These are phyloP conservation scores for Magallana ariakensis DNA, from an alignment of 1,140 invertebrate genomes.

Conservation along the genomic window DNA sequence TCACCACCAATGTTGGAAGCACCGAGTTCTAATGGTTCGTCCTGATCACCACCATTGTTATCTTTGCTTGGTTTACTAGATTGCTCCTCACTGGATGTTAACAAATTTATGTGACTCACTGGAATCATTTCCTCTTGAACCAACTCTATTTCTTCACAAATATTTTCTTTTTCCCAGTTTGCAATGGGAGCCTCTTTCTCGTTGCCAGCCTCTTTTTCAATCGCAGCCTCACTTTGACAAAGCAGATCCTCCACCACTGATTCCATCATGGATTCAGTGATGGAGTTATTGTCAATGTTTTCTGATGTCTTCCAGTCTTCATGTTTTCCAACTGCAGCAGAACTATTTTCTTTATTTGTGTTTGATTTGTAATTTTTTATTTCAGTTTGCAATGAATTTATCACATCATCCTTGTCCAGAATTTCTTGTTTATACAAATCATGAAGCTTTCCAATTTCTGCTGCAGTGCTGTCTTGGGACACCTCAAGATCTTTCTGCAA, in stretches of 20 bases:
- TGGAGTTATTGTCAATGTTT: neutral
- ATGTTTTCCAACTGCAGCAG: neutral
- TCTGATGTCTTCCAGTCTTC: neutral
- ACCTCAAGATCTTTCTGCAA: conserved; percentile 31
- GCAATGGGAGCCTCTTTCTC: neutral
- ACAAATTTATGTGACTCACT: neutral
- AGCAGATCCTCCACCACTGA: conserved; percentile 5
- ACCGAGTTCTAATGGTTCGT: neutral
- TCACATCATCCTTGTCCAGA: conserved; percentile 22
- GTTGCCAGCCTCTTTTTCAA: conserved; percentile 1
- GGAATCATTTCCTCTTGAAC: neutral
- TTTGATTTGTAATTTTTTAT: neutral
- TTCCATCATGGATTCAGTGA: conserved; percentile 1
- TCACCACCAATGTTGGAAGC: neutral
- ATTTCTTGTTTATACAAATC: conserved; percentile 1
- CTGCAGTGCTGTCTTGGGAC: neutral
- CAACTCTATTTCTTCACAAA: neutral
- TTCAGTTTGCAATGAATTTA: neutral
- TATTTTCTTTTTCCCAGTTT: neutral
- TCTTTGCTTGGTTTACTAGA: neutral
- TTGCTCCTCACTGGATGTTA: neutral
- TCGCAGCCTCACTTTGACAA: neutral
- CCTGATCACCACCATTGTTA: neutral
- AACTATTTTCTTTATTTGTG: neutral
- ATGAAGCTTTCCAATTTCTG: neutral